phyloP scores from a whole-genome alignment of 2,797 vertebrate species.

The Smutsia temminckii region DNA sequence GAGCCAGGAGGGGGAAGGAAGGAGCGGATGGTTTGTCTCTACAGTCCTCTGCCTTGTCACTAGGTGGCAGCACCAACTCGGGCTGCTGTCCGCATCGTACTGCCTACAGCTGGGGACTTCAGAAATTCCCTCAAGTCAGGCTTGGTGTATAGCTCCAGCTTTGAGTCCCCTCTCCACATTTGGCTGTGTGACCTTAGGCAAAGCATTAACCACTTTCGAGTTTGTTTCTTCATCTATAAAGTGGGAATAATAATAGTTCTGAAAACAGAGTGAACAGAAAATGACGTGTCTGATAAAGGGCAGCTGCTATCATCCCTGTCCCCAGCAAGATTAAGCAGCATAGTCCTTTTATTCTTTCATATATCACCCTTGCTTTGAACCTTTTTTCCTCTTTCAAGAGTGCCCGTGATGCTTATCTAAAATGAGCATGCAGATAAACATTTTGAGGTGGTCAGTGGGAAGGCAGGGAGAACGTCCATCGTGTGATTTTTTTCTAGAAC shows the following conservation, averaged over 20 bases:
- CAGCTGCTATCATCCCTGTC: not conserved
- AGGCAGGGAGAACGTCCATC: not conserved
- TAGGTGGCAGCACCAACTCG: slow-evolving; percentile 68
- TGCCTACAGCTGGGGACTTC: not conserved
- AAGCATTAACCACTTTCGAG: not conserved
- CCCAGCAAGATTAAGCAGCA: no score
- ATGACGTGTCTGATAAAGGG: not conserved
- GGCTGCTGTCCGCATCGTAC: not conserved
- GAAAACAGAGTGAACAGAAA: not conserved
- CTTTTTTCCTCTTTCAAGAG: not conserved
- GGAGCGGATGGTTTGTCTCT: not conserved
- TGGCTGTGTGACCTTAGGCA: not conserved
- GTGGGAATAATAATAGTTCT: not conserved
- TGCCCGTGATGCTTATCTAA: not conserved
- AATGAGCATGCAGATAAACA: not conserved
- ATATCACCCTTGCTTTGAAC: not conserved
- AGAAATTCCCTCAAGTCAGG: not conserved
- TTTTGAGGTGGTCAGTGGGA: not conserved
- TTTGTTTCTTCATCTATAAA: slow-evolving; percentile 24
- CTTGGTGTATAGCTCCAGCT: not conserved
- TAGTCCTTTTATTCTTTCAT: not conserved
- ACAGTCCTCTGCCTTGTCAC: not conserved
- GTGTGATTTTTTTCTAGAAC: not conserved
- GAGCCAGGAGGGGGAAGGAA: not conserved
- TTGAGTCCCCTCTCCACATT: not conserved